These are phyloP conservation scores for Aphelinus certus DNA, from an alignment of 1,140 invertebrate species.

Conservation along the genomic window DNA sequence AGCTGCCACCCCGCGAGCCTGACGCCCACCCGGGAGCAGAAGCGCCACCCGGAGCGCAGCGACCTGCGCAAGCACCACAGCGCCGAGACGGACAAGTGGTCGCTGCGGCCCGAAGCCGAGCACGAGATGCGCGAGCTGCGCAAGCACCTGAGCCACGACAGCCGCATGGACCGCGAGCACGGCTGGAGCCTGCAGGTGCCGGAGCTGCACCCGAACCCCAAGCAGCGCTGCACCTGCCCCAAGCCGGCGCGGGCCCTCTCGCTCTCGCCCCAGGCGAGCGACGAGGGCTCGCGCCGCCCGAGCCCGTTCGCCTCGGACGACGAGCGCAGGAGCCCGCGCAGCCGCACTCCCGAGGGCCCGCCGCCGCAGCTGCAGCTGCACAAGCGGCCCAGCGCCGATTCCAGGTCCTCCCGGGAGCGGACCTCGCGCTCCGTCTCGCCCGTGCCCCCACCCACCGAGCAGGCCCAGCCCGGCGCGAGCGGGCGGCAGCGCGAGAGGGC, in stretches of 20 bases:
- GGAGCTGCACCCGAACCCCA: conserved; percentile 59
- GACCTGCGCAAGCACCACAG: conserved; percentile 63
- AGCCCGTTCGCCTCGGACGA: not conserved
- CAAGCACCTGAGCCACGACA: conserved; percentile 62
- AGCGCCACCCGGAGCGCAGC: conserved; percentile 53
- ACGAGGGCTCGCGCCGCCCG: conserved; percentile 10
- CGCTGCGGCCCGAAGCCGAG: conserved; percentile 45
- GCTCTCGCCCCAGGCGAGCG: conserved; percentile 46
- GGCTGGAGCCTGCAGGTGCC: conserved; percentile 56
- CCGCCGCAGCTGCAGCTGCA: not conserved
- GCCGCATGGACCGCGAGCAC: conserved; percentile 54
- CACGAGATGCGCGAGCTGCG: conserved; percentile 51
- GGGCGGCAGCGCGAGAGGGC: conserved; percentile 46
- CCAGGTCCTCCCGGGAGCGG: conserved; percentile 12
- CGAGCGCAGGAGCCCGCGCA: not conserved
- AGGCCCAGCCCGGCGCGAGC: not conserved
- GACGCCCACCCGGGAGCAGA: conserved; percentile 45
- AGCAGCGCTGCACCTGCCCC: conserved; percentile 60
- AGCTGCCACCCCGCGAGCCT: conserved; percentile 39
- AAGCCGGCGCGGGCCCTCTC: conserved; percentile 48
- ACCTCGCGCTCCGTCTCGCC: not conserved
- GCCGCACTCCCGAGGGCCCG: not conserved
- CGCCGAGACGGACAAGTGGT: conserved; percentile 62
- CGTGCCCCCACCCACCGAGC: not conserved
- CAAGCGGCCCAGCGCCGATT: not conserved